Conservation (phyloP, 30 jellyfish, hydroid and myxozoan species). For the Hydractinia echinata region DNA sequence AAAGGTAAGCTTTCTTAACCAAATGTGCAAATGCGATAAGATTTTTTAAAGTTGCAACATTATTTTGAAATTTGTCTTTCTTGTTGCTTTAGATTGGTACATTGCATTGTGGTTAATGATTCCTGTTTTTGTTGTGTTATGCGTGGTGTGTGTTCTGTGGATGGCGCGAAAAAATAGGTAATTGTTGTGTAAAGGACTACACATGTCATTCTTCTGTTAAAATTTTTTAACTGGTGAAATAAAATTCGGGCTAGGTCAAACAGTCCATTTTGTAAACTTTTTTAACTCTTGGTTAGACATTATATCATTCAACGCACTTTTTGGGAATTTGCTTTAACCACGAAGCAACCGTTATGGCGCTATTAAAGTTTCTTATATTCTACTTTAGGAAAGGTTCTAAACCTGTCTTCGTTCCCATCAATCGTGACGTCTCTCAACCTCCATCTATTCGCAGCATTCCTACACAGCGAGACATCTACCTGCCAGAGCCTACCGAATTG, state of each 20-base stretch:
- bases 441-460: slow-evolving; percentile 86
- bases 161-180: slow-evolving; percentile 74
- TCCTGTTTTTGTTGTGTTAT: slow-evolving; percentile 57
- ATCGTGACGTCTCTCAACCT: slow-evolving; percentile 66
- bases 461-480: slow-evolving; percentile 66
- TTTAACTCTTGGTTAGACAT: neutral
- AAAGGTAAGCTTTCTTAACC: no score
- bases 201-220: no score
- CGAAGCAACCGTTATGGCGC: no score
- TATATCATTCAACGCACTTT: no score
- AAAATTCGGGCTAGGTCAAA: neutral
- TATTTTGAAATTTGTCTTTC: neutral
- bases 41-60: no score
- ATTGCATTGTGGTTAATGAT: slow-evolving; percentile 60
- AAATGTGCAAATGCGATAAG: no score
- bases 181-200: neutral
- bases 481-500: slow-evolving; percentile 60
- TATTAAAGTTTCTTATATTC: neutral
- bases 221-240: neutral
- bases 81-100: slow-evolving; percentile 31
- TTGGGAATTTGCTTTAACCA: no score
- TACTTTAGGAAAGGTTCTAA: slow-evolving; percentile 27
- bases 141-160: slow-evolving; percentile 59
- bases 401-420: slow-evolving; percentile 71
- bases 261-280: neutral